These are phyloP conservation scores for Monopterus albus DNA, from an alignment of 2,113 vertebrate genomes.

Conservation along the genomic window DNA sequence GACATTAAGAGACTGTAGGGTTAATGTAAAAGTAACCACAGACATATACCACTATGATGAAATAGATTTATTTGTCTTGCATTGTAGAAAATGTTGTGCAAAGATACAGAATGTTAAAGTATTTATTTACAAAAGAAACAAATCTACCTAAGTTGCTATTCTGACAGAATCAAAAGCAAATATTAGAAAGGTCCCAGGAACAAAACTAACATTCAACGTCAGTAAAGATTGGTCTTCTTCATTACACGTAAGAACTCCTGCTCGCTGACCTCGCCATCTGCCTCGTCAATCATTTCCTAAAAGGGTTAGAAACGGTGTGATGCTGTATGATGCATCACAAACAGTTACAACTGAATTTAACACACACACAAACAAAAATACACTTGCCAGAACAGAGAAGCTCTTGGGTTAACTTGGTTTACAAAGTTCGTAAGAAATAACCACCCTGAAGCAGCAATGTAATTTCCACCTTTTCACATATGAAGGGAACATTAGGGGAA, in stretches of 20 bases:
- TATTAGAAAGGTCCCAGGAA: background rate
- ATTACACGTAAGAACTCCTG: conserved; percentile 95
- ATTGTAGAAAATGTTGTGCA: conserved; percentile 61
- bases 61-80: conserved; percentile 72
- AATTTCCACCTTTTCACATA: background rate
- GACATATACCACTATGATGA: conserved; percentile 11
- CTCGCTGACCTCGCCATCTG: conserved; percentile 93
- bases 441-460: too few species aligned
- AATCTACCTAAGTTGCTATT: background rate
- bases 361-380: too few species aligned
- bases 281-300: conserved; percentile 98
- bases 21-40: background rate
- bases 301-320: too few species aligned
- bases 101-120: too few species aligned
- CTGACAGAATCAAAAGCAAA: background rate
- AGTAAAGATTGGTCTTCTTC: conserved; percentile 94
- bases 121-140: conserved; percentile 59
- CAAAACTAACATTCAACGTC: conserved; percentile 20
- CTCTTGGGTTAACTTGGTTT: too few species aligned
- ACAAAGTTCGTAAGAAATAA: too few species aligned
- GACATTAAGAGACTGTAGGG: background rate
- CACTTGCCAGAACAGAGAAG: too few species aligned
- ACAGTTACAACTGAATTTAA: too few species aligned
- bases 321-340: too few species aligned
- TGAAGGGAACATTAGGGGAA: too few species aligned